These are phyloP conservation scores for Odontesthes bonariensis DNA, from an alignment of 2,113 vertebrate species.

Conservation along the genomic window DNA sequence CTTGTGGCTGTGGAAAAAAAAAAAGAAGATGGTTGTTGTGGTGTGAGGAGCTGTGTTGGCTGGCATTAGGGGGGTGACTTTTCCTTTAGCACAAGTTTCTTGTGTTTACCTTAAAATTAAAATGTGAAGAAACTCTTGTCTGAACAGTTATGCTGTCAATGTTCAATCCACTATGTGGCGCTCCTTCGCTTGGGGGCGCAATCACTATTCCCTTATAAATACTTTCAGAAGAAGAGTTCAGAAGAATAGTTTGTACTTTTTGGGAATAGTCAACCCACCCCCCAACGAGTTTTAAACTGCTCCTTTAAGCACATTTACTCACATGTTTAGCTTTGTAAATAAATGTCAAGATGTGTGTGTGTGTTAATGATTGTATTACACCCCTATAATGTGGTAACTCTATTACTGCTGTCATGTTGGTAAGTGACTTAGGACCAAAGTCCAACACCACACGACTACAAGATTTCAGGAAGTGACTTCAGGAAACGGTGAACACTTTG, in stretches of 20 bases:
- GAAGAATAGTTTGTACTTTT: not conserved
- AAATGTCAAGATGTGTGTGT: not conserved
- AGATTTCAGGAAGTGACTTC: conserved; percentile 60
- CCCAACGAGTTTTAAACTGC: not conserved
- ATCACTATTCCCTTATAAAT: not conserved
- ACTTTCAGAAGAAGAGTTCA: not conserved
- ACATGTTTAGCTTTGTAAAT: not conserved
- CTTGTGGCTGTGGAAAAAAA: no score
- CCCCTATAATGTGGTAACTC: conserved; percentile 11
- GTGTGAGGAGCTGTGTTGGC: no score
- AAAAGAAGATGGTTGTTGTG: no score
- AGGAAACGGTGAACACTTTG: not conserved
- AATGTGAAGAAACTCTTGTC: no score
- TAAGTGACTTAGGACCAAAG: conserved; percentile 55
- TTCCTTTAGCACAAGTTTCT: no score
- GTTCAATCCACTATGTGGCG: not conserved
- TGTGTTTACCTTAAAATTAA: no score
- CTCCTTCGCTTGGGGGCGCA: not conserved
- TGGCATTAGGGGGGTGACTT: no score
- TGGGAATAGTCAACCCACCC: not conserved
- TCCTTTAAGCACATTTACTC: no score
- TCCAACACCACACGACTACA: conserved; percentile 46
- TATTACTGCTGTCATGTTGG: conserved; percentile 37
- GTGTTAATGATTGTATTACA: not conserved
- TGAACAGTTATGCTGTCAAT: no score